These are phyloP conservation scores for Gulo gulo DNA, from an alignment of 2,113 vertebrate genomes.

Conservation along the genomic window DNA sequence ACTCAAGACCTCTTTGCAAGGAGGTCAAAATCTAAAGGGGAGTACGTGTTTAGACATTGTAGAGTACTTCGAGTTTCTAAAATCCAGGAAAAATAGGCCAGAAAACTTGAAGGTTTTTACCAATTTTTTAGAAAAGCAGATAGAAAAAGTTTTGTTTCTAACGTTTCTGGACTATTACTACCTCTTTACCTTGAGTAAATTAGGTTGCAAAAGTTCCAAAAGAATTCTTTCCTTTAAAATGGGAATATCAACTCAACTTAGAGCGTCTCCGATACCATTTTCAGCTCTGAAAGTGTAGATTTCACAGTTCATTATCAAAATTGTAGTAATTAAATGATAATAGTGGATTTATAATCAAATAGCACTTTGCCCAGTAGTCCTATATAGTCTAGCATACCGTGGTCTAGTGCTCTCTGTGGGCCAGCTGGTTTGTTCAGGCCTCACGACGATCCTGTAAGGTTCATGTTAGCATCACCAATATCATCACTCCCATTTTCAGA, in stretches of 20 bases:
- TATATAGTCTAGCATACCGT: fast-evolving
- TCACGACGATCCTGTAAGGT: background rate
- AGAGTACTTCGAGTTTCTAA: background rate
- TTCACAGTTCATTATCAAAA: background rate
- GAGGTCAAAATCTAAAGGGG: background rate
- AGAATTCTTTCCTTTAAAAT: background rate
- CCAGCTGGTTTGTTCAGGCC: background rate
- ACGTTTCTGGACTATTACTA: background rate
- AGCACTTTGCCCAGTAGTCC: background rate
- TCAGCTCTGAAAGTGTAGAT: background rate
- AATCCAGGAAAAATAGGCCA: background rate
- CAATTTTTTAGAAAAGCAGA: background rate
- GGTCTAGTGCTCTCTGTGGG: too few species aligned
- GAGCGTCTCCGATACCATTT: background rate
- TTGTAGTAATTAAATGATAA: background rate
- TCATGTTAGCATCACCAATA: background rate
- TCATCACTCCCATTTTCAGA: background rate
- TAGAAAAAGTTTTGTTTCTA: background rate
- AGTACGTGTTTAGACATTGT: background rate
- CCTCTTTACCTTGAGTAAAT: background rate
- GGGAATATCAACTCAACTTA: background rate
- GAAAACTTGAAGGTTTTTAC: conserved; percentile 11
- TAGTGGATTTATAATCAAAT: background rate
- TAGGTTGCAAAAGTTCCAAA: background rate
- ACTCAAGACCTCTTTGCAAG: background rate